Conservation (phyloP, 92 coral and sea anemone species). For the Micromussa lordhowensis region DNA sequence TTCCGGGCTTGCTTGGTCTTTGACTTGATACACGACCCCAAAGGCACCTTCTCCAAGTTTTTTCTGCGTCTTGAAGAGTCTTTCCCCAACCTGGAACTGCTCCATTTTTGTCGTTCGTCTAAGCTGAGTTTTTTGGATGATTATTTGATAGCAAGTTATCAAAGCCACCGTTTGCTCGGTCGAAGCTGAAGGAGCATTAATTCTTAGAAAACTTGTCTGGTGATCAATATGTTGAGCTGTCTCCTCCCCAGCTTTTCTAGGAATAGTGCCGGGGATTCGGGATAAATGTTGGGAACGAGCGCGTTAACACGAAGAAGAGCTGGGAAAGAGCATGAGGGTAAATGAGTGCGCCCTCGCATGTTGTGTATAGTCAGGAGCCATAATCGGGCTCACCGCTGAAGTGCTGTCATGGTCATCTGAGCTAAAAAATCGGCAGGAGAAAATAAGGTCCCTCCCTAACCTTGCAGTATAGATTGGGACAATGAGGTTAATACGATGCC, state of each 20-base stretch:
- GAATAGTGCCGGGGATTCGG: no score
- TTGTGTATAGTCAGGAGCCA: no score
- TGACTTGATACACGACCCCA: slow-evolving; percentile 71
- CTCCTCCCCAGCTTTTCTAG: no score
- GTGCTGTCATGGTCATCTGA: no score
- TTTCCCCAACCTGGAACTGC: slow-evolving; percentile 29
- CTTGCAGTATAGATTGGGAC: no score
- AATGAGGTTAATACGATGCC: no score
- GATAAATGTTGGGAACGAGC: no score
- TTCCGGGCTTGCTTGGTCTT: slow-evolving; percentile 3
- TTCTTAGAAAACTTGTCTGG: not conserved
- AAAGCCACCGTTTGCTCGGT: not conserved
- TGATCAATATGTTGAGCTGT: not conserved
- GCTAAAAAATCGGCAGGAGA: no score
- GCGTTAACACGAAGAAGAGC: no score
- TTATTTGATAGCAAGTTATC: not conserved
- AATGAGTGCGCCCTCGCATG: not conserved
- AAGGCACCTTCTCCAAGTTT: slow-evolving; percentile 77
- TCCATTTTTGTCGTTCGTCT: not conserved
- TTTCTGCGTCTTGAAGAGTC: slow-evolving; percentile 1
- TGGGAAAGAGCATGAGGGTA: no score
- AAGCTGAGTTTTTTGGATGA: not conserved
- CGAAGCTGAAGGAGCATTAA: not conserved
- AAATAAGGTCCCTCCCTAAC: no score
- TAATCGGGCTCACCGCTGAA: no score